Base-by-base conservation (phyloP, 1,140 invertebrate genomes). In the Pogonomyrmex barbatus region DNA sequence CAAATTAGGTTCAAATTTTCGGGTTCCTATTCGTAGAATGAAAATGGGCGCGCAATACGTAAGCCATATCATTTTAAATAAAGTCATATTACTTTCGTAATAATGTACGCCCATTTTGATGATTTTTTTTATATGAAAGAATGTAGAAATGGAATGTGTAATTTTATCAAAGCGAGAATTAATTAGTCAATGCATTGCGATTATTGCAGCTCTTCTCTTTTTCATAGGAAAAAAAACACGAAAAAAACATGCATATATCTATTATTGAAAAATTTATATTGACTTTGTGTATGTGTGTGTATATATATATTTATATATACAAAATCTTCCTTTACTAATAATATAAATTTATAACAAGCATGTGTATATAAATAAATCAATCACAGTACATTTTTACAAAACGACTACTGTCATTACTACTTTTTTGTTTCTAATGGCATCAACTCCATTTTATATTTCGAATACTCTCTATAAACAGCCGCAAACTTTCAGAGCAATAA, bases 51-150 rank as follows among this genome's bases (percentile, higher is more conserved):
- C 42, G 14, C 42, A 56, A 62, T 70, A 52, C 63, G 50, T 54
- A 79, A 65, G 39, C 47, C 62, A 33, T 86, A 73, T 56, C 2
- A 36, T 33, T 71, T 68, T 68, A 12, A 42, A 56, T 86, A 76
- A 42, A 0, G n/a, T 12, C 50, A 33, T 68, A 83, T 58, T 45
- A 68, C 45, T 83, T 75, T 75, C 30, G 30, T 83, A 54, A 67
- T 81, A 24, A 50, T 71, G 45, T 24, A 24, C 60, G 47, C 30
- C 62, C 36, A 42, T 83, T 60, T 76, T 52, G 24, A 50, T 84
- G 50, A 73, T 58, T 75, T 79, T 45, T 82, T 54, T 87, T 60
- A 60, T 88, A 86, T n/a, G 24, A 82, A 12, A 82, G 30, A 87
- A 71, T 6, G 60, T 47, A 70, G 50, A 83, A 17, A 70, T 2